Base-by-base conservation (phyloP, 1,140 invertebrate genomes). In the Trachymyrmex cornetzi region DNA sequence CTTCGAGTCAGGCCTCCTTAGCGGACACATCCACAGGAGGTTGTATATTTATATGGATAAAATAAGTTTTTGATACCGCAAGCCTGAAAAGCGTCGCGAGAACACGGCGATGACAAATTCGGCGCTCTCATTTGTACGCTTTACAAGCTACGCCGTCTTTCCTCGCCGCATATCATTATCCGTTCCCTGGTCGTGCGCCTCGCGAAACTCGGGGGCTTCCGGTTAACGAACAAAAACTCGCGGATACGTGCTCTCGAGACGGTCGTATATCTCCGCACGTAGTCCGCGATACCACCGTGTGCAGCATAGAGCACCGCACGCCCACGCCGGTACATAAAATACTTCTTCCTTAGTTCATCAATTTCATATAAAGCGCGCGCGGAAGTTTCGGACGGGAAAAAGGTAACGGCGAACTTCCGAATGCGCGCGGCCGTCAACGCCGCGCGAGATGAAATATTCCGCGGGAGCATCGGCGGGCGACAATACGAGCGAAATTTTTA, bases 201-300 rank as follows among this genome's bases (percentile, higher is more conserved):
- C 77, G 77, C 16, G 55, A 30, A 84, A 75, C 44, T 61, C 22
- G 19, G 50, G 48, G 14, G 12, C 69, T 74, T 19, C 80, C 69
- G 27, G 34, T 84, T 84, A 61, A 50, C 69, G 80, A 84, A 82
- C 80, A 82, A 82, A 82, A 82, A 84, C 80, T 84, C 55, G 27
- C 80, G 55, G 16, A 48, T 82, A 74, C 80, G 55, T 84, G 69
- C 69, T 82, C 80, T 61, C 22, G 24, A 61, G 22, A 19, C 7
- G 55, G 14, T 16, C 16, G 22, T 74, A 61, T 75, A 84, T 75
- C 55, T 75, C 27, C 53, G 53, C 67, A 30, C n/a, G 38, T 59
- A 72, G n/a, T 53, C 77, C 44, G 4, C 63, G 77, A 30, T 69
- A 80, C 63, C 24, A 38, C 63, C 24, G 34, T 55, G 9, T 19